phyloP scores from a whole-genome alignment of 2,113 vertebrate species.

The Cardinalis cardinalis region DNA sequence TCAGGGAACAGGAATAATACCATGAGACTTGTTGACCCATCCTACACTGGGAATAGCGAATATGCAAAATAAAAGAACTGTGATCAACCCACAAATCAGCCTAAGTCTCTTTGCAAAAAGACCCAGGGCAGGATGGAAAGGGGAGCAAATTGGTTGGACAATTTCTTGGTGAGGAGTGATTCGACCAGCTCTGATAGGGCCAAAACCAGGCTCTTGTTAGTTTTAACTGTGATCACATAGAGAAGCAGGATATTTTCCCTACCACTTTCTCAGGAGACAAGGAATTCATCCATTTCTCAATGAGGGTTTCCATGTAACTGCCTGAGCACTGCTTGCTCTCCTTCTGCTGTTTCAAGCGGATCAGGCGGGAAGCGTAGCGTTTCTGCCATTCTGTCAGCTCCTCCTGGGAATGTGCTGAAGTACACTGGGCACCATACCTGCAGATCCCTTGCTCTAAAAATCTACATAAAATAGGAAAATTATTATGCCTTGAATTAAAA shows the following conservation, averaged over 20 bases:
- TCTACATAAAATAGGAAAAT: conserved; percentile 71
- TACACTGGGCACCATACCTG: conserved; percentile 96
- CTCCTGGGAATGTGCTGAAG: conserved; percentile 96
- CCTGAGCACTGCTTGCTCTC: conserved; percentile 93
- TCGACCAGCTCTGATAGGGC: neutral
- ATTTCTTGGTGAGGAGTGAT: neutral
- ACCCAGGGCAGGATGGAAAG: neutral
- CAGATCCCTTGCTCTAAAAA: conserved; percentile 97
- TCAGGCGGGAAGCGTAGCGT: conserved; percentile 91
- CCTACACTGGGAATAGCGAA: neutral
- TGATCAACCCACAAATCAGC: neutral
- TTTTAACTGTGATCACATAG: neutral
- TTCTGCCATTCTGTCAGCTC: conserved; percentile 98
- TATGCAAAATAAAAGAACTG: neutral
- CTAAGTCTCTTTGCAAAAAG: neutral
- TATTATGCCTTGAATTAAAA: neutral
- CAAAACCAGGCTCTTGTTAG: neutral
- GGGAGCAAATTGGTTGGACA: neutral
- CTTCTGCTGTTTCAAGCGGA: conserved; percentile 94
- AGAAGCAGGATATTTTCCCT: conserved; percentile 49
- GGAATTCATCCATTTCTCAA: conserved; percentile 99
- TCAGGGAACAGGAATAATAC: neutral
- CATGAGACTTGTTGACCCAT: neutral
- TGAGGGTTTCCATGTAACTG: conserved; percentile 96
- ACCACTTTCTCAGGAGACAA: conserved; percentile 98